Conservation (phyloP, 1,140 invertebrate species). For the Drosophila nigrodunni region DNA sequence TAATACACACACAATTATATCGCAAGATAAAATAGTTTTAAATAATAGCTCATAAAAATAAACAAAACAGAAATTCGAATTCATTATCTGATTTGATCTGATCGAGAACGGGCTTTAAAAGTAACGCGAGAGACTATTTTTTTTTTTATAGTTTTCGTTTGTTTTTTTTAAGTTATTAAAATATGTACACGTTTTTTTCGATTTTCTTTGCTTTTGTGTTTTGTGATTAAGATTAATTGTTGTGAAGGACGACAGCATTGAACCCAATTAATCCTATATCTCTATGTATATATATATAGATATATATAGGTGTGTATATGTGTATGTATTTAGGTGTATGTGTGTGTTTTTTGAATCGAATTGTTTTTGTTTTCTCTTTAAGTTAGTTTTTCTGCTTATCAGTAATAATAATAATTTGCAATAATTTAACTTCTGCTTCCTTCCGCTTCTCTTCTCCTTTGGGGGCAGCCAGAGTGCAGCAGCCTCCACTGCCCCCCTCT, state of each 20-base stretch:
- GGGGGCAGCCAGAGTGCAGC: constrained; percentile 12
- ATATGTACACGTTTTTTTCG: constrained; percentile 69
- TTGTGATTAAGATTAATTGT: constrained; percentile 52
- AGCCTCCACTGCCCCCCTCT: constrained; percentile 26
- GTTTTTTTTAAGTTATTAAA: constrained; percentile 55
- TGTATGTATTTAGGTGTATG: constrained; percentile 1
- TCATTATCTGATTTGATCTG: constrained; percentile 40
- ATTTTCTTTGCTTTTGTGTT: constrained; percentile 17
- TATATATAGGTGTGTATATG: constrained; percentile 32
- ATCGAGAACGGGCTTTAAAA: constrained; percentile 44
- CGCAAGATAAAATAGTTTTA: not conserved
- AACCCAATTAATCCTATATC: constrained; percentile 67
- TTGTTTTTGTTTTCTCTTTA: constrained; percentile 29
- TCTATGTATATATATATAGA: constrained; percentile 41
- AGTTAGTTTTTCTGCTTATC: constrained; percentile 63
- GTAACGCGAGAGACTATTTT: constrained; percentile 55
- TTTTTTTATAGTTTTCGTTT: too few relatives aligned
- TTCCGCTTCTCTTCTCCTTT: constrained; percentile 25
- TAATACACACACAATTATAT: constrained; percentile 34
- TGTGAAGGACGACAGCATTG: constrained; percentile 63
- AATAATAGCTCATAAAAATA: not conserved
- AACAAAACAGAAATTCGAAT: constrained; percentile 33
- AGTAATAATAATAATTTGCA: constrained; percentile 64
- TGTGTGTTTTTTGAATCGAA: constrained; percentile 14
- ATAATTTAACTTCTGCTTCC: constrained; percentile 68